phyloP scores from a whole-genome alignment of 1,140 invertebrate species.

The Drosophila persimilis region DNA sequence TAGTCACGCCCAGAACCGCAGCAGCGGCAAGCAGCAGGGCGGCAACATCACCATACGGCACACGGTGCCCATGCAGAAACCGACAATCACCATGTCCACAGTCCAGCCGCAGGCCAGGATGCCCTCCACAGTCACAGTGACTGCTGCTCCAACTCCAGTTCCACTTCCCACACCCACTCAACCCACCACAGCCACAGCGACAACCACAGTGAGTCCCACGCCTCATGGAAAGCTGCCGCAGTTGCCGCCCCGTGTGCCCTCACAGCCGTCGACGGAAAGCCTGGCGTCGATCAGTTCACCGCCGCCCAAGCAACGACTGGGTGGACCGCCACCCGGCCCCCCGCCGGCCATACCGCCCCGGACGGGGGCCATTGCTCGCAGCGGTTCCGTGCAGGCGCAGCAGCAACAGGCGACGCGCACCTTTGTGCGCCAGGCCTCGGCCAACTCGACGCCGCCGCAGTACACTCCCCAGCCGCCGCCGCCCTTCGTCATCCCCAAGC shows the following conservation, averaged over 20 bases:
- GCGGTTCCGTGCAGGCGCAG: constrained; percentile 69
- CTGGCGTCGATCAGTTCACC: constrained; percentile 69
- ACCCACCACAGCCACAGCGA: background rate
- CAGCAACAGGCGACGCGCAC: constrained; percentile 28
- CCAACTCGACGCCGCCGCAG: constrained; percentile 82
- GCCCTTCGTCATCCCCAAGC: constrained; percentile 85
- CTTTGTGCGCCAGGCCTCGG: constrained; percentile 74
- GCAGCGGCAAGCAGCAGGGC: constrained; percentile 25
- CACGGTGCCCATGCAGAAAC: constrained; percentile 79
- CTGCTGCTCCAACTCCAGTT: constrained; percentile 6
- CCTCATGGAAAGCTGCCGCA: constrained; percentile 56
- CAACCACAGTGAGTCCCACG: constrained; percentile 3
- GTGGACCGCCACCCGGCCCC: constrained; percentile 65
- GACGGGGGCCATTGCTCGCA: constrained; percentile 72
- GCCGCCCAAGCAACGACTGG: constrained; percentile 50
- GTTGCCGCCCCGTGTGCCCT: constrained; percentile 71
- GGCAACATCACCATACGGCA: constrained; percentile 72
- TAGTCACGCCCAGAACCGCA: constrained; percentile 15
- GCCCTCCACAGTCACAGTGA: constrained; percentile 32
- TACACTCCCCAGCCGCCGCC: constrained; percentile 84
- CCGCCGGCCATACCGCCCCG: constrained; percentile 83
- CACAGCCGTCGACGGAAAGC: constrained; percentile 70
- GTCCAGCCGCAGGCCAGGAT: constrained; percentile 77
- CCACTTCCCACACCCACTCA: background rate
- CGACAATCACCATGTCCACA: constrained; percentile 78